Percentiles rank a stretch among this genome's conserved stretches.
Evolutionary conservation across 2,113 vertebrate species (phyloP).

Genomic region (Trogon surrucura): DNA sequence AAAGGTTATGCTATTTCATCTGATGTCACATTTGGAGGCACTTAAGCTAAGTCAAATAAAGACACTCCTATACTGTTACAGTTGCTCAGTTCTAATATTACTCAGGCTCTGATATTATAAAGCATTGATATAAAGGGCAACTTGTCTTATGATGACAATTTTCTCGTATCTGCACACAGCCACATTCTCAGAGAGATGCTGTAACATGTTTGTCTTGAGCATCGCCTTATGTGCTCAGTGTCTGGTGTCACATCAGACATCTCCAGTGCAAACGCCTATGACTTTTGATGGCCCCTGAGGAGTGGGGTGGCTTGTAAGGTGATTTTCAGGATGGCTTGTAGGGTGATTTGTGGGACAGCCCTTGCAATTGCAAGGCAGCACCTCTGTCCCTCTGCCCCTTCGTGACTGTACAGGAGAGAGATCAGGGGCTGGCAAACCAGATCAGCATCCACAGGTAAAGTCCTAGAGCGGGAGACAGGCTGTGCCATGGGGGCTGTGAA

Average conservation of each 20-base stretch:
- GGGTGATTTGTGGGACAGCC: background rate
- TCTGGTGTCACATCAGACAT: background rate
- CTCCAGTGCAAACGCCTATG: fast-evolving
- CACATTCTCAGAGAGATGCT: background rate
- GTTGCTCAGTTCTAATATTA: background rate
- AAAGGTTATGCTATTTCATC: background rate
- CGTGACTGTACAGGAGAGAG: fast-evolving
- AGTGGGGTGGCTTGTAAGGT: background rate
- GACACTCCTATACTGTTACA: fast-evolving
- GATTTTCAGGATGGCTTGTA: background rate
- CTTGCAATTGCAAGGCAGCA: background rate
- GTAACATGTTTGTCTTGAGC: background rate
- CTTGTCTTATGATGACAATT: background rate
- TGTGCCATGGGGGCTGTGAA: fast-evolving
- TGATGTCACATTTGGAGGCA: background rate
- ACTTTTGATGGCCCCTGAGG: background rate
- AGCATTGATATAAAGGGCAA: background rate
- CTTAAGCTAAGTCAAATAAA: background rate
- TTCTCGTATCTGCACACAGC: background rate
- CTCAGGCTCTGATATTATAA: background rate
- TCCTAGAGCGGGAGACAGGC: background rate
- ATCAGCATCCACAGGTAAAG: background rate
- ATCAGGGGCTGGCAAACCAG: background rate
- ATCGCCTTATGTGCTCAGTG: background rate
- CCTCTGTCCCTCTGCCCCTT: fast-evolving